Evolutionary conservation across 1,140 invertebrate genomes (phyloP).

Genomic region (Caenorhabditis remanei): DNA sequence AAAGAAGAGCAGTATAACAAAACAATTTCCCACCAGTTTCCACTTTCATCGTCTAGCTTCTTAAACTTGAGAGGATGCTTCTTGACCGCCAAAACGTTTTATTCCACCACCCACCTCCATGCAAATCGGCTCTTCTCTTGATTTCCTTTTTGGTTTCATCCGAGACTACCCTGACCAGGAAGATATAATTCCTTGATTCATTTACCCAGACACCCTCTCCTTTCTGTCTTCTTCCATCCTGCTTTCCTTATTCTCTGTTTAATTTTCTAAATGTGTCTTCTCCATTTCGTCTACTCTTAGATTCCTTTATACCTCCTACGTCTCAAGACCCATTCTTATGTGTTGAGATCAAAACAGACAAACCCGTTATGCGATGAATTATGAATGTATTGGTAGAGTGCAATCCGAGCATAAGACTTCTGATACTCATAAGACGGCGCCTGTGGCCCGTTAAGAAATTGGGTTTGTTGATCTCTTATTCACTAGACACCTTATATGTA

Average conservation of each 20-base stretch:
- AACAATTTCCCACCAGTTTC: slow-evolving; percentile 52
- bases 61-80: slow-evolving; percentile 34
- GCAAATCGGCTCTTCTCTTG: slow-evolving; percentile 12
- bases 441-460: neutral
- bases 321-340: neutral
- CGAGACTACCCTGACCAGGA: neutral
- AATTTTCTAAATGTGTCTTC: slow-evolving; percentile 46
- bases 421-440: neutral
- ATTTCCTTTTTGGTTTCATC: slow-evolving; percentile 1
- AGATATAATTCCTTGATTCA: slow-evolving; percentile 41
- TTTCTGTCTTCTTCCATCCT: neutral
- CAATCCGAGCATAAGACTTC: slow-evolving; percentile 1
- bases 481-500: neutral
- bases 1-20: slow-evolving; percentile 32
- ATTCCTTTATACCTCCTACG: neutral
- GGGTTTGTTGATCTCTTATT: slow-evolving; percentile 38
- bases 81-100: slow-evolving; percentile 33
- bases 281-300: neutral
- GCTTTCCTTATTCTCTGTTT: neutral
- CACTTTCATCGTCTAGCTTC: slow-evolving; percentile 41
- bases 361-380: slow-evolving; percentile 14
- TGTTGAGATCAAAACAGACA: slow-evolving; percentile 19
- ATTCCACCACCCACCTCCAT: slow-evolving; percentile 22
- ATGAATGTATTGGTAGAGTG: slow-evolving; percentile 7
- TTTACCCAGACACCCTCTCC: slow-evolving; percentile 1